These are phyloP conservation scores for Ramphastos sulfuratus DNA, from an alignment of 2,113 vertebrate genomes.

Conservation along the genomic window DNA sequence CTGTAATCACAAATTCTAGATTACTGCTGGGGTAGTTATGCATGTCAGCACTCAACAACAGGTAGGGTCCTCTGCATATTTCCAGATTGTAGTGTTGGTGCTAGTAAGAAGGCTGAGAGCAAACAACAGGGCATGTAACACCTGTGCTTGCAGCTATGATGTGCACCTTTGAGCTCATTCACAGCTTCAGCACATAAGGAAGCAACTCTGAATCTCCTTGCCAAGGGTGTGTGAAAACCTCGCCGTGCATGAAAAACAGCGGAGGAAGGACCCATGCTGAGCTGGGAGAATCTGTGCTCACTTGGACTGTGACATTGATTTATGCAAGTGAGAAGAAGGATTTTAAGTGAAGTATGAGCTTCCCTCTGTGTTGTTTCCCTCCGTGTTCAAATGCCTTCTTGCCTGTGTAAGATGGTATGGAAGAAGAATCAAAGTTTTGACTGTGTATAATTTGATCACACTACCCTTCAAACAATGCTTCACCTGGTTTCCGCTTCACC, in stretches of 20 bases:
- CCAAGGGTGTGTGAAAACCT: not conserved
- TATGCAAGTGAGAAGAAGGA: not conserved
- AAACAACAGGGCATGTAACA: not conserved
- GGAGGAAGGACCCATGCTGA: not conserved
- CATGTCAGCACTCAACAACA: fast-evolving
- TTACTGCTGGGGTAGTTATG: not conserved
- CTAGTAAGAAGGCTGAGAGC: not conserved
- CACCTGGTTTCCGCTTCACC: not conserved
- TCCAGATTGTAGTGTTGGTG: not conserved
- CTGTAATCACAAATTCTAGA: not conserved
- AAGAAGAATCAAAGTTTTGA: not conserved
- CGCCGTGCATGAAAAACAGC: not conserved
- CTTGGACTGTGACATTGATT: not conserved
- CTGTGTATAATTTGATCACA: not conserved
- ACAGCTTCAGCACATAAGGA: not conserved
- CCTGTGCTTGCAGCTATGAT: not conserved
- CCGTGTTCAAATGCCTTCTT: not conserved
- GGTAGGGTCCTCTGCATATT: fast-evolving
- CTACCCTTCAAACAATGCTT: not conserved
- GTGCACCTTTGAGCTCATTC: not conserved
- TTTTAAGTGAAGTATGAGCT: not conserved
- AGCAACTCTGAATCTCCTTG: not conserved
- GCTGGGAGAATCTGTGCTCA: not conserved
- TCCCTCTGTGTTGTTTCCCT: not conserved
- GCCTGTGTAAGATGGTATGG: not conserved